Conservation (phyloP, 2,113 vertebrate genomes). For the Oreocharis arfaki region DNA sequence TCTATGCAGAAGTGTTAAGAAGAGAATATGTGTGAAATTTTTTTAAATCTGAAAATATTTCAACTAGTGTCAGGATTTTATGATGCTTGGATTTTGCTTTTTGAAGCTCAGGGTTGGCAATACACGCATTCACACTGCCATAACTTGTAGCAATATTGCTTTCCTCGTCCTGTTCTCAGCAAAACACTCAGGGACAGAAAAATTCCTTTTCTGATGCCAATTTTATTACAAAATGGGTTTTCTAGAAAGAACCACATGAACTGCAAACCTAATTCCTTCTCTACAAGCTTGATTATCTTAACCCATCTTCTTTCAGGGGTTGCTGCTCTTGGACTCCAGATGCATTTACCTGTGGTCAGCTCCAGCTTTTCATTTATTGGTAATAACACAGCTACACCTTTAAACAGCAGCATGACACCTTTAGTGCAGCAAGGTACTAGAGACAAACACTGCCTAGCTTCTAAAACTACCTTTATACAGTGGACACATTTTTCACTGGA, state of each 20-base stretch:
- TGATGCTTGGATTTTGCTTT: not conserved
- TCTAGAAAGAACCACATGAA: not conserved
- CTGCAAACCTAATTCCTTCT: not conserved
- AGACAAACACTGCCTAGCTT: not conserved
- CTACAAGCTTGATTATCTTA: not conserved
- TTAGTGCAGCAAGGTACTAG: not conserved
- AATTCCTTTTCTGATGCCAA: not conserved
- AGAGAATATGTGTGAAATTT: not conserved
- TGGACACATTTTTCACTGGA: not conserved
- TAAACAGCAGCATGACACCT: not conserved
- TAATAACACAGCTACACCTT: not conserved
- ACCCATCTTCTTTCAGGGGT: not conserved
- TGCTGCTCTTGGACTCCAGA: not conserved
- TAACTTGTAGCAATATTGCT: not conserved
- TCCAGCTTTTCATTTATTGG: not conserved
- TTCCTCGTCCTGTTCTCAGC: not conserved
- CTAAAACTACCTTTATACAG: not conserved
- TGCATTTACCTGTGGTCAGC: not conserved
- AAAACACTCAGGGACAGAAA: not conserved
- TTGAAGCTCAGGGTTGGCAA: not conserved
- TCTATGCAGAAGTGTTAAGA: not conserved
- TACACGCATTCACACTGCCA: not conserved
- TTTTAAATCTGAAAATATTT: not conserved
- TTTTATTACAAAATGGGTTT: not conserved
- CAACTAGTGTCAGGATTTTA: constrained; percentile 3